Base-by-base conservation (phyloP, 2,113 vertebrate genomes). In the Tragelaphus imberbis region DNA sequence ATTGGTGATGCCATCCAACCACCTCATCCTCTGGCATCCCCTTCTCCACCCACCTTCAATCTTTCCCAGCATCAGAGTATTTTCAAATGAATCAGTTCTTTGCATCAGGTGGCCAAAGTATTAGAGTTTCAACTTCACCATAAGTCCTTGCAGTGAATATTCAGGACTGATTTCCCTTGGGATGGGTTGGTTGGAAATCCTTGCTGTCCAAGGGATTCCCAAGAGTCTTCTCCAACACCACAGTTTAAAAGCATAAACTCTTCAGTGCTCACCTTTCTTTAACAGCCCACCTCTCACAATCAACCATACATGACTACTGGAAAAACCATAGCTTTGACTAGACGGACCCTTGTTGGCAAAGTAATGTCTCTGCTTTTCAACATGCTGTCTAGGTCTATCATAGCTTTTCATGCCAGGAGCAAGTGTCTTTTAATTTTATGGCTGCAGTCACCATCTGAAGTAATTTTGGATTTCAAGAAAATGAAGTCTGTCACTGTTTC, bases 31-130 rank as follows among this genome's bases (percentile, higher is more conserved):
- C 65, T 71, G 17, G 21, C 9, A 2, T 71, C 65, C n/a, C 65
- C n/a, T 71, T 71, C 65, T 36, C n/a, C n/a, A 71, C n/a, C n/a
- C n/a, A 36, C 10, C n/a, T 36, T 71, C n/a, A 36, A 3, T 71
- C n/a, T 36, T 21, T 36, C 17, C n/a, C n/a, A 71, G 17, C n/a
- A 71, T 36, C 0, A 1, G 5, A 2, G n/a, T 71, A 17, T 71
- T 71, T 71, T 71, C n/a, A 36, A 36, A 71, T 71, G n/a, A 71
- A 1, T 71, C 17, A 71, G 65, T 71, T 68, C n/a, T 71, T 71
- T 0, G 0, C 17, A 36, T 71, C 19, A 71, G 65, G 17, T 36
- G n/a, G n/a, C n/a, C 17, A 36, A 68, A 71, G 33, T 71, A 71
- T 71, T 71, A n/a, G 16, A n/a, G n/a, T 71, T 36, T 71, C 68